Conservation (phyloP, 2,888 invertebrate genomes). For the Stenoptilia bipunctidactyla region DNA sequence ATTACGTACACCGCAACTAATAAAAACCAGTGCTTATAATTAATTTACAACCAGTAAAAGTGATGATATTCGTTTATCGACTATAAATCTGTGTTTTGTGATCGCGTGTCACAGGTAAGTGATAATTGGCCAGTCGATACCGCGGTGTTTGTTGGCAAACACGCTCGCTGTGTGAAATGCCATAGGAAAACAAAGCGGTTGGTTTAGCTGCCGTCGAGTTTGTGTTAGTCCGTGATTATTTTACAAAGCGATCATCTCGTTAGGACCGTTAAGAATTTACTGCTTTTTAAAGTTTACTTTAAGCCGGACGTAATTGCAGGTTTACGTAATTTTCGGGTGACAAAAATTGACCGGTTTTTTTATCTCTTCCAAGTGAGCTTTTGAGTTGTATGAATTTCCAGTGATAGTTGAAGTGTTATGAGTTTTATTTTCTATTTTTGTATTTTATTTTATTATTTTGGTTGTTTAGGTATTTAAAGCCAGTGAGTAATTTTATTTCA, state of each 20-base stretch:
- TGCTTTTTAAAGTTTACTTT: background rate
- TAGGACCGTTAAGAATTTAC: conserved; percentile 4
- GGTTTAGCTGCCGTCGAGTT: conserved; percentile 30
- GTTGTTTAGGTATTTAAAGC: no score
- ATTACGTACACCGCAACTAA: conserved; percentile 23
- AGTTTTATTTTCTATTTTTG: no score
- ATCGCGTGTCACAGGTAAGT: conserved; percentile 68
- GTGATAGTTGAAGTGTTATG: no score
- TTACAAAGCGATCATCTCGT: conserved; percentile 3
- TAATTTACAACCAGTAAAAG: conserved; percentile 65
- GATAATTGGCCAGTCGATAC: conserved; percentile 61
- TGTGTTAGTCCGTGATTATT: conserved; percentile 42
- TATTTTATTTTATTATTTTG: no score
- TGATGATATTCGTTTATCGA: conserved; percentile 68
- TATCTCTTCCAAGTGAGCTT: no score
- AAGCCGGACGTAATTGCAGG: background rate
- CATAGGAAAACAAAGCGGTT: conserved; percentile 30
- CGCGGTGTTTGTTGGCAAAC: conserved; percentile 54
- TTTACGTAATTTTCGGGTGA: no score
- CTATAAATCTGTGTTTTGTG: conserved; percentile 63
- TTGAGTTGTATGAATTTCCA: no score
- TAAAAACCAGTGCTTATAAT: conserved; percentile 52
- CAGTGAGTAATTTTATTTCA: no score
- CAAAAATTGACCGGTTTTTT: no score
- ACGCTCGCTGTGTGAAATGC: conserved; percentile 11